Percentiles rank a stretch among this genome's conserved stretches.
Evolutionary conservation across 2,797 vertebrate genomes (phyloP).

Genomic region (Enteromius fasciolatus): DNA sequence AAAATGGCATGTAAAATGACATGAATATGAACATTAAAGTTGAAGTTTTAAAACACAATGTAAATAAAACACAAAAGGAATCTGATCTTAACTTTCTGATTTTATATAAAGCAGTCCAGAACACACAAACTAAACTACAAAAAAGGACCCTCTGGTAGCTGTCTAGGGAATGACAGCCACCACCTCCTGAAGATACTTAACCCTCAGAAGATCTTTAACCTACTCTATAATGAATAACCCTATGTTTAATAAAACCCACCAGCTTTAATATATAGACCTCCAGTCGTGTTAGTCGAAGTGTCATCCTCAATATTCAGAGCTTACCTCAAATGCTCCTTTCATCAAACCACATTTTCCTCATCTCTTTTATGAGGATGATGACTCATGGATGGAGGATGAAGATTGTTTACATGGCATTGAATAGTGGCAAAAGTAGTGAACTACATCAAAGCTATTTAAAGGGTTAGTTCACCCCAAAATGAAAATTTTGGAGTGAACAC

Average conservation of each 20-base stretch:
- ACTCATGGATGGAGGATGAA: neutral
- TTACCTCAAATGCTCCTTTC: neutral
- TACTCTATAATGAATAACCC: neutral
- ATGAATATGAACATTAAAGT: no score
- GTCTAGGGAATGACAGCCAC: no score
- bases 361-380: neutral
- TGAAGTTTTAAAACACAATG: no score
- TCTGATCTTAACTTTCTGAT: no score
- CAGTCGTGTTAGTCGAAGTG: neutral
- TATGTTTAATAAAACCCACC: neutral
- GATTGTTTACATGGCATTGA: neutral
- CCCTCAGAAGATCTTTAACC: constrained; percentile 19
- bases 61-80: no score
- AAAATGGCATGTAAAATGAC: no score
- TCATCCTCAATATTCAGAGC: constrained; percentile 2
- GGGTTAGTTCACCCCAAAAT: no score
- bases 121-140: no score
- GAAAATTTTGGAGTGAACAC: no score
- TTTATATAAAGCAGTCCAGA: no score
- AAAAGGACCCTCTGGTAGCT: no score
- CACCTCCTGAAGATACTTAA: neutral
- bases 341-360: neutral
- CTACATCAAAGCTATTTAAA: neutral
- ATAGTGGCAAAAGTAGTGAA: neutral
- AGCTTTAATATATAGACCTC: constrained; percentile 15